Conservation (phyloP, 2,797 vertebrate genomes). For the Typhlichthys subterraneus region DNA sequence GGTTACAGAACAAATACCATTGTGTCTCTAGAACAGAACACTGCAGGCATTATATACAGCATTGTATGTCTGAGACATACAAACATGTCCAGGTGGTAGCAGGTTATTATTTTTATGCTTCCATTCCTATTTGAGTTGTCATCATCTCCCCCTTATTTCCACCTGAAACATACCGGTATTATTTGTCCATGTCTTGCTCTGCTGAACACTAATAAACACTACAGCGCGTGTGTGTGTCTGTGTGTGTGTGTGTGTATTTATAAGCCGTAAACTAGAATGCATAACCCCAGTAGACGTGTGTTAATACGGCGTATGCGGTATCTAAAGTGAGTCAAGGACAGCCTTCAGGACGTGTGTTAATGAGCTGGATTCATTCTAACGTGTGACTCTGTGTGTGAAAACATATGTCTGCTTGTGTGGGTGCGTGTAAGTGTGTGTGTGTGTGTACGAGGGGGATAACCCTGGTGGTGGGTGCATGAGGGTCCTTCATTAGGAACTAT, state of each 20-base stretch:
- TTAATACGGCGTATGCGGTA: constrained; percentile 38
- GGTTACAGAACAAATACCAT: no score
- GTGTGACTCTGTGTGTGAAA: neutral
- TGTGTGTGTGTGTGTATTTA: constrained; percentile 39
- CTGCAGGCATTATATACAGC: neutral
- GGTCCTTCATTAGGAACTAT: constrained; percentile 20
- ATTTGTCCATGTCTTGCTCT: constrained; percentile 42
- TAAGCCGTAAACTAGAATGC: constrained; percentile 49
- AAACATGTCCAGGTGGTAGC: constrained; percentile 63
- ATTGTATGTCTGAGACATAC: constrained; percentile 5
- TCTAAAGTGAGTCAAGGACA: constrained; percentile 46
- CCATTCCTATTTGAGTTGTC: constrained; percentile 42
- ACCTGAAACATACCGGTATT: constrained; percentile 12
- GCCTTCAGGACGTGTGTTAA: constrained; percentile 50
- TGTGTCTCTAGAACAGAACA: neutral
- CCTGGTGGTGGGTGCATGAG: neutral
- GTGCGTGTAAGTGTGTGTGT: constrained; percentile 9
- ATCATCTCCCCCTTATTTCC: constrained; percentile 16
- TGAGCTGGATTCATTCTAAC: constrained; percentile 43
- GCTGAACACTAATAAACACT: no score
- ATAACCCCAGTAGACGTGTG: constrained; percentile 24
- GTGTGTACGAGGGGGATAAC: neutral
- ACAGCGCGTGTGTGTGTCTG: neutral
- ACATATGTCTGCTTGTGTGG: constrained; percentile 19
- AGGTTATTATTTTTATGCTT: constrained; percentile 52